These are phyloP conservation scores for Bucorvus abyssinicus DNA, from an alignment of 2,797 vertebrate species.

Conservation along the genomic window DNA sequence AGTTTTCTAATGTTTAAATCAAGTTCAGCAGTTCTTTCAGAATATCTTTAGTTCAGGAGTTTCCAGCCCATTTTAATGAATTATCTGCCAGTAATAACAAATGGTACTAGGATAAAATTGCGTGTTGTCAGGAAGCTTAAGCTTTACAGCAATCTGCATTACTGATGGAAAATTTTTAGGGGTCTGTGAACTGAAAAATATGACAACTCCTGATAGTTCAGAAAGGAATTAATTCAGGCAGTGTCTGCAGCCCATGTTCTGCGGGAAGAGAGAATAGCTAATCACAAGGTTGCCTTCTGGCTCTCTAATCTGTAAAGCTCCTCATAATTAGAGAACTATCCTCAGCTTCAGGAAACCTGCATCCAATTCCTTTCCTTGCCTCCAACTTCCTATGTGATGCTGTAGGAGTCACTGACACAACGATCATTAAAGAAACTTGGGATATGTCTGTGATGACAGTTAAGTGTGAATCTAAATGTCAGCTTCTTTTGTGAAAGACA, in stretches of 20 bases:
- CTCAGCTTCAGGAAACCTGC: neutral
- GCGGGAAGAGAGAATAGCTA: constrained; percentile 46
- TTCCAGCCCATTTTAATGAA: constrained; percentile 7
- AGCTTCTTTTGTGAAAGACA: neutral
- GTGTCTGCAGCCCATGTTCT: neutral
- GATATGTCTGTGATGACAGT: neutral
- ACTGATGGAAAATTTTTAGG: neutral
- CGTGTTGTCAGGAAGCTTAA: constrained; percentile 30
- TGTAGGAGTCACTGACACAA: neutral
- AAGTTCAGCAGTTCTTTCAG: constrained; percentile 21
- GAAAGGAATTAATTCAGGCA: constrained; percentile 43
- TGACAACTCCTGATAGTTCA: constrained; percentile 44
- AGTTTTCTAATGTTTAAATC: neutral
- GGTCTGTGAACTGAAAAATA: constrained; percentile 10
- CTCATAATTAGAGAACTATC: neutral
- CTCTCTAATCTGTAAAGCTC: constrained; percentile 29
- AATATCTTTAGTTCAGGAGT: constrained; percentile 2
- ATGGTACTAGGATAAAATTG: constrained; percentile 24
- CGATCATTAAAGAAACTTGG: constrained; percentile 1
- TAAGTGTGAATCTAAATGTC: neutral
- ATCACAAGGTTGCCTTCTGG: constrained; percentile 54
- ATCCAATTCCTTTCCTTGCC: neutral
- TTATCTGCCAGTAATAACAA: constrained; percentile 51
- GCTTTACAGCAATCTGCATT: constrained; percentile 25
- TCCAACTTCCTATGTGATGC: neutral